Conservation (phyloP, 2,113 vertebrate species). For the Excalfactoria chinensis region DNA sequence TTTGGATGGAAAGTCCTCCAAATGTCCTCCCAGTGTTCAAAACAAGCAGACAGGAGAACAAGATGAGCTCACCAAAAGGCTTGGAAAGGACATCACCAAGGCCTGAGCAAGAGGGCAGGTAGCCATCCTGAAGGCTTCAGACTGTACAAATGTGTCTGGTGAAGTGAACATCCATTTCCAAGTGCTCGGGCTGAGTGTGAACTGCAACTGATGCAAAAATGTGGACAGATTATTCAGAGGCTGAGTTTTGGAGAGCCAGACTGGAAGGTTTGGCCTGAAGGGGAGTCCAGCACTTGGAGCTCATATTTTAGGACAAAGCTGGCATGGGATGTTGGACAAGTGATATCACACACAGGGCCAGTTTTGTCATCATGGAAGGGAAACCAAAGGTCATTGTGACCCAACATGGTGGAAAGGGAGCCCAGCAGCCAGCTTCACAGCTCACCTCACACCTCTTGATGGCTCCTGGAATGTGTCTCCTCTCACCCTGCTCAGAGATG, state of each 20-base stretch:
- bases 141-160: background rate
- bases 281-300: background rate
- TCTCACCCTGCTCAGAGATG: accelerated
- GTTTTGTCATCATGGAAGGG: background rate
- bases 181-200: background rate
- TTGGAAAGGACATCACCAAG: background rate
- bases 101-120: background rate
- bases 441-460: background rate
- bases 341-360: background rate
- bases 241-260: background rate
- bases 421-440: background rate
- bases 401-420: background rate
- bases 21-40: background rate
- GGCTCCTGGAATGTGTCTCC: background rate
- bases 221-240: background rate
- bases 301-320: background rate
- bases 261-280: background rate
- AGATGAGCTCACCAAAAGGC: background rate
- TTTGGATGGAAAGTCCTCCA: background rate
- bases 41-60: background rate
- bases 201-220: accelerated
- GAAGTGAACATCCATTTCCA: background rate
- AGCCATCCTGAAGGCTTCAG: background rate
- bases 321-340: background rate
- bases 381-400: background rate